These are phyloP conservation scores for Gymnodraco acuticeps DNA, from an alignment of 2,797 vertebrate species.

Conservation along the genomic window DNA sequence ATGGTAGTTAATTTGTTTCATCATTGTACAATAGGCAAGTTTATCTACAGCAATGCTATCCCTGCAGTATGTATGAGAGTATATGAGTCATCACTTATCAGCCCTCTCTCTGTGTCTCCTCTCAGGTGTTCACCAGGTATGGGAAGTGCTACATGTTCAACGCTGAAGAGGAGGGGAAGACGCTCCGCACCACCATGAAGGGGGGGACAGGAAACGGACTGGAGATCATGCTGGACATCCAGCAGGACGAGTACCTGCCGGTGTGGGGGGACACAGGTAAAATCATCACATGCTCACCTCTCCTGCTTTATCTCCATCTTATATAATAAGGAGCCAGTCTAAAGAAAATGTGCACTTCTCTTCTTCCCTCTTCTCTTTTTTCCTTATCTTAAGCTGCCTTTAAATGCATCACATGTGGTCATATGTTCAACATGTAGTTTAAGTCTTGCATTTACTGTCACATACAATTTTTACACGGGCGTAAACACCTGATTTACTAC, in stretches of 20 bases:
- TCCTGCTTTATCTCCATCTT: not conserved
- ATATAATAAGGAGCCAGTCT: not conserved
- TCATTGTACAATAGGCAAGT: not conserved
- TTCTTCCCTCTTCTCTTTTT: not conserved
- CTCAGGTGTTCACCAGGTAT: constrained; percentile 96
- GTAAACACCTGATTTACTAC: not conserved
- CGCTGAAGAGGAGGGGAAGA: constrained; percentile 94
- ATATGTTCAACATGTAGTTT: not conserved
- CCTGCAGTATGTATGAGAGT: constrained; percentile 2
- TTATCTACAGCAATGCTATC: not conserved
- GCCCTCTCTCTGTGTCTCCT: constrained; percentile 12
- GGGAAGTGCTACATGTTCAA: constrained; percentile 99
- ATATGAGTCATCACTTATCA: constrained; percentile 7
- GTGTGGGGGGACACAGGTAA: constrained; percentile 98
- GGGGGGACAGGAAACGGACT: constrained; percentile 97
- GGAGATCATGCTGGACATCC: constrained; percentile 99
- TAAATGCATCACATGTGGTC: not conserved
- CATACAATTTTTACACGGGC: not conserved
- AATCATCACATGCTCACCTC: not conserved
- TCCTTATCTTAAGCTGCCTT: not conserved
- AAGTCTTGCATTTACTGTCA: not conserved
- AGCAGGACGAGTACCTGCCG: constrained; percentile 98
- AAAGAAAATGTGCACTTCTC: not conserved
- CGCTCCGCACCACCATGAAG: constrained; percentile 96
- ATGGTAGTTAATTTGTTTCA: not conserved